Evolutionary conservation across 2,888 invertebrate species (phyloP).

Genomic region (Nemurella pictetii): DNA sequence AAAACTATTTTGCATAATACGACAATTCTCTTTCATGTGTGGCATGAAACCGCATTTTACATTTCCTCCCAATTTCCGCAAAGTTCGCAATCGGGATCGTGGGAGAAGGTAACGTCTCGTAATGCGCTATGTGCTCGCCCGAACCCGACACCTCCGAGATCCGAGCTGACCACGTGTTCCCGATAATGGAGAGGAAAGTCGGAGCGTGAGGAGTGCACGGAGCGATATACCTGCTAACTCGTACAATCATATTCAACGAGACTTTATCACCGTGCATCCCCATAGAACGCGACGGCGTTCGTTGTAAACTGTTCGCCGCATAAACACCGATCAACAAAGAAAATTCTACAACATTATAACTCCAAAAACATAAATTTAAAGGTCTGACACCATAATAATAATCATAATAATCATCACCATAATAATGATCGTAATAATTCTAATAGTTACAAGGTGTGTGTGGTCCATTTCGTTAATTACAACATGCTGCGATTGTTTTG

Average conservation of each 20-base stretch:
- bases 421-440: not conserved
- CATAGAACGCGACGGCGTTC: constrained; percentile 1
- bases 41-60: not conserved
- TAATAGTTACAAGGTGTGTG: too few relatives aligned
- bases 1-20: not conserved
- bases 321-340: constrained; percentile 13
- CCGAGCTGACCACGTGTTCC: not conserved
- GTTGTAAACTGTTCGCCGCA: constrained; percentile 11
- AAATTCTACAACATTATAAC: not conserved
- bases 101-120: not conserved
- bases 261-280: constrained; percentile 13
- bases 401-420: not conserved
- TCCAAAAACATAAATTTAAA: not conserved
- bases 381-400: not conserved
- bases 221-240: constrained; percentile 25
- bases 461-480: not conserved
- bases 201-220: constrained; percentile 12
- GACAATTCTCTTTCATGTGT: not conserved
- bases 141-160: too few relatives aligned
- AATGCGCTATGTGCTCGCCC: too few relatives aligned
- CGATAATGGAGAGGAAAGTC: constrained; percentile 35
- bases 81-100: not conserved
- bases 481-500: not conserved
- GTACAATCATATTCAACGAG: constrained; percentile 6
- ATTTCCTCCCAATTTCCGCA: not conserved